phyloP scores from a whole-genome alignment of 2,888 invertebrate genomes.

The Cyrtodaria siliqua region DNA sequence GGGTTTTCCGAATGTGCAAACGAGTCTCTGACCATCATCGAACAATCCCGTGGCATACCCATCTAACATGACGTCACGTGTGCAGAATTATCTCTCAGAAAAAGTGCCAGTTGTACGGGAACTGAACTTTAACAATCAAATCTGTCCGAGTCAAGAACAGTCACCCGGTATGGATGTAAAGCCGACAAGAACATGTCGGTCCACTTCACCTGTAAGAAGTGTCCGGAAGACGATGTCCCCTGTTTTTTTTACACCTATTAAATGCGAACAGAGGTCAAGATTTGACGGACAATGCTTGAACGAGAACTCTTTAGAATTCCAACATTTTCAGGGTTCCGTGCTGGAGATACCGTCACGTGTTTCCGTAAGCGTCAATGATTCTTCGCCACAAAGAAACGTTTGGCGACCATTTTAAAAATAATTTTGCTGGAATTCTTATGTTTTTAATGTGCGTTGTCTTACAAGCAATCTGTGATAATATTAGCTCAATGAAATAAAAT shows the following conservation, averaged over 20 bases:
- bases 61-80: conserved; percentile 35
- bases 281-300: neutral
- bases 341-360: conserved; percentile 50
- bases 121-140: neutral
- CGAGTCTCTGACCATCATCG: conserved; percentile 59
- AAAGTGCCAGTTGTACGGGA: neutral
- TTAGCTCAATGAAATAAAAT: no score
- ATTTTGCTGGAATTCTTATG: no score
- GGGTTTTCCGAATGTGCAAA: conserved; percentile 58
- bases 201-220: neutral
- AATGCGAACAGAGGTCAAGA: neutral
- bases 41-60: conserved; percentile 45
- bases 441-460: no score
- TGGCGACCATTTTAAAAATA: conserved; percentile 52
- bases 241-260: neutral
- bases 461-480: no score
- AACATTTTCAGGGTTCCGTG: conserved; percentile 35
- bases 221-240: neutral
- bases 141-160: neutral
- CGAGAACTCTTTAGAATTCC: neutral
- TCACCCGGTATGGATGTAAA: neutral
- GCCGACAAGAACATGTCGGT: neutral
- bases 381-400: conserved; percentile 58
- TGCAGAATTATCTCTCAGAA: conserved; percentile 18
- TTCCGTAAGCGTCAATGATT: conserved; percentile 42